A percentile compares a stretch with the other conserved stretches of the same genome.
phyloP scores from a whole-genome alignment of 1,140 invertebrate genomes.

The Solenopsis invicta region DNA sequence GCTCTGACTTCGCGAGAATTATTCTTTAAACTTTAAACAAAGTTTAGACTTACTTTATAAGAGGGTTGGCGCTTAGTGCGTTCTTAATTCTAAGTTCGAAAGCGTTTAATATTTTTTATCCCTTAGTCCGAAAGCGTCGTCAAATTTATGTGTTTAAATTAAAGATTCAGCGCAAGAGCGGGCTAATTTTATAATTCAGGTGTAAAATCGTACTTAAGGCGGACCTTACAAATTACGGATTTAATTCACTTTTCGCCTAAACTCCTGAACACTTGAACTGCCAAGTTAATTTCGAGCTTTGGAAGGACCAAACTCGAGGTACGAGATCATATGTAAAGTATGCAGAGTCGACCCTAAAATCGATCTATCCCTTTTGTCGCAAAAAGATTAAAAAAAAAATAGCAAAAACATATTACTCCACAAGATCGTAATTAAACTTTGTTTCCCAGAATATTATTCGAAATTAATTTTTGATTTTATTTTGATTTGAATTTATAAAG shows the following conservation, averaged over 20 bases:
- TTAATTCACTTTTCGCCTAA: constrained; percentile 2
- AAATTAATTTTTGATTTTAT: constrained; percentile 8
- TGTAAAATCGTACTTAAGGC: neutral
- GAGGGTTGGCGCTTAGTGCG: neutral
- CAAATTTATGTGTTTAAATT: neutral
- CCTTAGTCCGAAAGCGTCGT: neutral
- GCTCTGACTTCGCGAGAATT: neutral
- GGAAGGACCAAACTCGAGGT: neutral
- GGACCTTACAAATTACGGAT: neutral
- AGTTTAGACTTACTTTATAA: constrained; percentile 2
- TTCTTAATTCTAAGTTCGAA: neutral
- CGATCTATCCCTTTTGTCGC: too few species aligned
- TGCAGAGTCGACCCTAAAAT: neutral
- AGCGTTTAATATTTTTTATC: neutral
- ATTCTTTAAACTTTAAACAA: neutral
- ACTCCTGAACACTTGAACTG: neutral
- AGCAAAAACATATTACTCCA: neutral
- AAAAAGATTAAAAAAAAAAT: neutral
- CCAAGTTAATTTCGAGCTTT: neutral
- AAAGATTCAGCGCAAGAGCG: neutral
- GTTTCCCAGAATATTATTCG: neutral
- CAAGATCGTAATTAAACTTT: neutral
- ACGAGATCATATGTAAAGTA: neutral
- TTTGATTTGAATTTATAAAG: neutral
- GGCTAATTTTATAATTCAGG: neutral